Percentiles rank a stretch among this genome's conserved stretches.
Conservation (phyloP, 2,888 invertebrate genomes). For the Morpho helenor region DNA sequence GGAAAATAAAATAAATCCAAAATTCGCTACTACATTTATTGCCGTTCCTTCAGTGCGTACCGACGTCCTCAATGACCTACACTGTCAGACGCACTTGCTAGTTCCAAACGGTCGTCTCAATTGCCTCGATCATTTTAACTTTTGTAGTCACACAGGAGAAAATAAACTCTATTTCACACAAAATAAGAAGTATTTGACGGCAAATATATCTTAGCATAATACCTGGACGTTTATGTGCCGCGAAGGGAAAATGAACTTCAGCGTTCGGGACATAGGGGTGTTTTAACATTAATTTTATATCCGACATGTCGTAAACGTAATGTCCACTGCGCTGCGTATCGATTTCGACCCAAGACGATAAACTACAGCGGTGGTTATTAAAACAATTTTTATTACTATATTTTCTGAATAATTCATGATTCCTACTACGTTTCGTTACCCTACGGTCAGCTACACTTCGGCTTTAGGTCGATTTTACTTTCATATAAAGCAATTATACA, state of each 20-base stretch:
- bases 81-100: constrained; percentile 63
- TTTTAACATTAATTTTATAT: constrained; percentile 18
- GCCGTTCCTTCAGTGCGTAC: constrained; percentile 25
- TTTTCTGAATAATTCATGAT: constrained; percentile 21
- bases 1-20: constrained; percentile 8
- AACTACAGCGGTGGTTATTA: constrained; percentile 23
- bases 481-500: too few relatives aligned
- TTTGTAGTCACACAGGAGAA: constrained; percentile 1
- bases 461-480: too few relatives aligned
- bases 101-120: constrained; percentile 56
- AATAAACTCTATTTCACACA: constrained; percentile 26
- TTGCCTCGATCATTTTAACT: constrained; percentile 32
- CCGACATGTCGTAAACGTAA: constrained; percentile 25
- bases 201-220: constrained; percentile 17
- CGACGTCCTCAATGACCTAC: constrained; percentile 55
- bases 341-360: constrained; percentile 36
- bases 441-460: too few relatives aligned
- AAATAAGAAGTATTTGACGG: constrained; percentile 25
- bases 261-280: constrained; percentile 10
- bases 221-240: constrained; percentile 20
- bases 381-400: constrained; percentile 28
- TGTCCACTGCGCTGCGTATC: constrained; percentile 41
- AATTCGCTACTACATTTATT: constrained; percentile 5
- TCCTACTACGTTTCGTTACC: constrained; percentile 1
- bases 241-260: constrained; percentile 19